Base-by-base conservation (phyloP, 1,140 invertebrate genomes). In the Diorhabda carinulata region DNA sequence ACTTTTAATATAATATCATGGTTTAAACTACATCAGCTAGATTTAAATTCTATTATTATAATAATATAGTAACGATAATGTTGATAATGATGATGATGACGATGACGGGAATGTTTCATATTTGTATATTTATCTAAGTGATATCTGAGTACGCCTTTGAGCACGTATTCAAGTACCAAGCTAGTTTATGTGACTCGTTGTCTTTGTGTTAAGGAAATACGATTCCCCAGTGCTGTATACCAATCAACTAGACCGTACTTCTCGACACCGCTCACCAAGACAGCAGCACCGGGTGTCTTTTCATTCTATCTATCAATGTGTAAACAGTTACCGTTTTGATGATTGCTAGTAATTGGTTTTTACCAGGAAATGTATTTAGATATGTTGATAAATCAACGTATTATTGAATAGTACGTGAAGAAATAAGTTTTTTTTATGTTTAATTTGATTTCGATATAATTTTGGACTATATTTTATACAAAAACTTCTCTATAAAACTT, bases 331-430 rank as follows among this genome's bases (percentile, higher is more conserved):
- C 47, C 47, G 47, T 52, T 52, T 52, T 52, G 47, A 6, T 6
- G 47, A 52, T 52, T 52, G 47, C n/a, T 52, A 52, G 47, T 52
- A 52, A 52, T 52, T 52, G 47, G 47, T 52, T 52, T 52, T 52
- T 52, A n/a, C 47, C 47, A 52, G 47, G 47, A 52, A 52, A 52
- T n/a, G 47, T 52, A 52, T 52, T 2, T 52, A 8, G 6, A n/a
- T 2, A 52, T 52, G 6, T 52, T 52, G 47, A 52, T 52, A n/a
- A 52, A 52, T 52, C 47, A 4, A 52, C 6, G 47, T 52, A 52
- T 52, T 52, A n/a, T 52, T 25, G 25, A 25, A 25, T 25, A 25
- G 25, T 25, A 25, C 25, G 25, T 25, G 25, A 1, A 25, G 25
- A 25, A 25, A 25, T 25, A 25, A 25, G 25, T 1, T 25, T 25